Conservation (phyloP, 2,888 invertebrate genomes). For the Eupsilia transversa region DNA sequence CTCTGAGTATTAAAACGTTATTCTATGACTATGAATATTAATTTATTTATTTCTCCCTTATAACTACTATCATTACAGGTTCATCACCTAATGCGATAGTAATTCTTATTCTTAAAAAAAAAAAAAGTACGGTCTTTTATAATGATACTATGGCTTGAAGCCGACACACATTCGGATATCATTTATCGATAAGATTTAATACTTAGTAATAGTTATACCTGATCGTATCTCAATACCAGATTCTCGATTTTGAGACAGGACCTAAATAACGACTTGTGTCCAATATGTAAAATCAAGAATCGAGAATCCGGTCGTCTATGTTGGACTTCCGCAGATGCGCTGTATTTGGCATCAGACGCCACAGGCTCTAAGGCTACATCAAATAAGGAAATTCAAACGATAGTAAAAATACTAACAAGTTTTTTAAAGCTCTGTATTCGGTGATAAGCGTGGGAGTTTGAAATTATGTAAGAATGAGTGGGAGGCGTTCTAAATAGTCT, state of each 20-base stretch:
- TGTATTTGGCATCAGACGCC: constrained; percentile 12
- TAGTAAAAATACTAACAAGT: not conserved
- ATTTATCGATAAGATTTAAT: not conserved
- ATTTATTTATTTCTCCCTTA: too few relatives aligned
- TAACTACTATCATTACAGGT: too few relatives aligned
- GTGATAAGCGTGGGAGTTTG: constrained; percentile 23
- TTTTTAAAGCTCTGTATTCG: constrained; percentile 7
- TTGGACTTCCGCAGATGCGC: constrained; percentile 6
- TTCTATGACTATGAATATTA: not conserved
- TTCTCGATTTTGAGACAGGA: not conserved
- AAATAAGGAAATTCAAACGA: constrained; percentile 20
- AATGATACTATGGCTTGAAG: too few relatives aligned
- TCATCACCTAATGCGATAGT: too few relatives aligned
- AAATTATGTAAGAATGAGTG: constrained; percentile 23
- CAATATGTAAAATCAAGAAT: too few relatives aligned
- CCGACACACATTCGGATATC: not conserved
- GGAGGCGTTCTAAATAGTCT: constrained; percentile 22
- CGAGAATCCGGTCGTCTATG: too few relatives aligned
- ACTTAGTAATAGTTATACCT: not conserved
- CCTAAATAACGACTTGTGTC: not conserved
- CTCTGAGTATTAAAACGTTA: not conserved
- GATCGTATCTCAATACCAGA: not conserved
- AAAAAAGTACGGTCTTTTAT: too few relatives aligned
- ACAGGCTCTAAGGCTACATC: not conserved
- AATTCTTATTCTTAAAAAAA: too few relatives aligned